Evolutionary conservation across 2,888 invertebrate species (phyloP).

Genomic region (Yponomeuta plumbellus): DNA sequence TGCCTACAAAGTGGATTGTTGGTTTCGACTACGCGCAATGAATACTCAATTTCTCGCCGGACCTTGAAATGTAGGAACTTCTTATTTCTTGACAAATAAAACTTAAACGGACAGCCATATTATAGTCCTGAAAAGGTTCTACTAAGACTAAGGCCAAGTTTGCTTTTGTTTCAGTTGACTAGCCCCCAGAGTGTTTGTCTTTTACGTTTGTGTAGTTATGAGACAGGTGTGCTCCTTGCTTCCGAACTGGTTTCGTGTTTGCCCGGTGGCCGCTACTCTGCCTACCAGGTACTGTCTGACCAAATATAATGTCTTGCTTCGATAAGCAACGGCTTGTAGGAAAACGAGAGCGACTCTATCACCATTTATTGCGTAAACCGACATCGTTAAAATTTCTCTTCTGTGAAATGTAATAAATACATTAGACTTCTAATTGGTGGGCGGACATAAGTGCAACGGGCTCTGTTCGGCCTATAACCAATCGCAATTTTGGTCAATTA

Average conservation of each 20-base stretch:
- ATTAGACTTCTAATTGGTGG: no score
- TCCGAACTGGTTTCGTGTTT: conserved; percentile 23
- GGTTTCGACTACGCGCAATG: neutral
- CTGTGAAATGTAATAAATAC: neutral
- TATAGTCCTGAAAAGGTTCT: neutral
- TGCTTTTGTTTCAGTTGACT: conserved; percentile 7
- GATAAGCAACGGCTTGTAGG: neutral
- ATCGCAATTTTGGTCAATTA: neutral
- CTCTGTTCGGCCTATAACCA: neutral
- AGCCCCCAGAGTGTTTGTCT: conserved; percentile 12
- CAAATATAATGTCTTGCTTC: conserved; percentile 8
- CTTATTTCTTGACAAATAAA: neutral
- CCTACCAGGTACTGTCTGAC: conserved; percentile 3
- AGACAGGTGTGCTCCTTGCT: conserved; percentile 21
- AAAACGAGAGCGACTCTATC: conserved; percentile 4
- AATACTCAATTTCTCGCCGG: neutral
- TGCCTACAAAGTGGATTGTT: neutral
- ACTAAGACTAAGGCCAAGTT: neutral
- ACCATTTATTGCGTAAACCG: conserved; percentile 4
- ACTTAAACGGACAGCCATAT: neutral
- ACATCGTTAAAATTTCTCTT: conserved; percentile 8
- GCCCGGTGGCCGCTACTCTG: neutral
- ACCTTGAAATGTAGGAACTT: neutral
- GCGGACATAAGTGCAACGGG: no score
- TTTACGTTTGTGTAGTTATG: conserved; percentile 8